Conservation (phyloP, 2,888 invertebrate genomes). For the Drosophila lacicola region DNA sequence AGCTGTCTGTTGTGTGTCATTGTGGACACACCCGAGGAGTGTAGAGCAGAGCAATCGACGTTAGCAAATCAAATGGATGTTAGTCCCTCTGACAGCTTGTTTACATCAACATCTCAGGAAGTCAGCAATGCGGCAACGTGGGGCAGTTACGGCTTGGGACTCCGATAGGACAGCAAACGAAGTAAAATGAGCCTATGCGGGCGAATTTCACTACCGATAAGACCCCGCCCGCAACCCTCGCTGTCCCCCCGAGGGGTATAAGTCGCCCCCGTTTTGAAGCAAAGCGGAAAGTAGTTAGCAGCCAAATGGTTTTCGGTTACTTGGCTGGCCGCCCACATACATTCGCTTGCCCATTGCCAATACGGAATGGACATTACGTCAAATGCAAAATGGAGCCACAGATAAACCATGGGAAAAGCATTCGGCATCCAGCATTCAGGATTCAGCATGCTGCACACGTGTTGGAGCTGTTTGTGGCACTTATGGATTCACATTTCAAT, state of each 20-base stretch:
- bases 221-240: slow-evolving; percentile 1
- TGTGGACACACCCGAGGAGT: neutral
- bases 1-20: slow-evolving; percentile 1
- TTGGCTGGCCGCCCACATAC: slow-evolving; percentile 21
- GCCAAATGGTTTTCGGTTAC: slow-evolving; percentile 57
- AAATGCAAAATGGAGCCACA: slow-evolving; percentile 52
- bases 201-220: slow-evolving; percentile 30
- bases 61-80: slow-evolving; percentile 69
- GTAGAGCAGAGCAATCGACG: slow-evolving; percentile 46
- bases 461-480: slow-evolving; percentile 3
- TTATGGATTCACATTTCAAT: slow-evolving; percentile 44
- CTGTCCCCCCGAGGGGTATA: slow-evolving; percentile 4
- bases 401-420: slow-evolving; percentile 42
- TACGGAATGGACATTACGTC: slow-evolving; percentile 31
- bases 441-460: slow-evolving; percentile 41
- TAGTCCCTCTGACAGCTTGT: slow-evolving; percentile 73
- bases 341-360: neutral
- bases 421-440: slow-evolving; percentile 20
- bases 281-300: slow-evolving; percentile 57
- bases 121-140: slow-evolving; percentile 32
- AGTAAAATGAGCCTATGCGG: slow-evolving; percentile 43
- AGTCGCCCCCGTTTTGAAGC: slow-evolving; percentile 11
- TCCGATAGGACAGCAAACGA: slow-evolving; percentile 38
- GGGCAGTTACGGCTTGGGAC: slow-evolving; percentile 11
- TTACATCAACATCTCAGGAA: slow-evolving; percentile 61